Evolutionary conservation across 35 echinoderm and acorn worm species (phyloP).

Genomic region (Anneissia japonica): DNA sequence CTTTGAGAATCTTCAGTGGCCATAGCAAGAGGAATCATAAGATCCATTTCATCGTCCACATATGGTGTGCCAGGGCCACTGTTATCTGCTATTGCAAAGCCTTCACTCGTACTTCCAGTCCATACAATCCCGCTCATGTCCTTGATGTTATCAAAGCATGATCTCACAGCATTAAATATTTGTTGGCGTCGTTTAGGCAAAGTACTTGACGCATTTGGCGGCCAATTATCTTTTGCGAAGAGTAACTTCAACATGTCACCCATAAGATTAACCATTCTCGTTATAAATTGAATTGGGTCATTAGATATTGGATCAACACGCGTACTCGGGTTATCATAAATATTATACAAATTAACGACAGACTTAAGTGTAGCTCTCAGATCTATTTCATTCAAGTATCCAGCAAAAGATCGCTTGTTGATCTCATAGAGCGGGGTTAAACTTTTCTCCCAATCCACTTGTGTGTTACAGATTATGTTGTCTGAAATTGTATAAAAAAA

Average conservation of each 20-base stretch:
- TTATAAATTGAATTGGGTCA: not conserved
- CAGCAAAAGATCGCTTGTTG: not conserved
- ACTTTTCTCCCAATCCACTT: too few species aligned
- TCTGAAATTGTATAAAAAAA: too few species aligned
- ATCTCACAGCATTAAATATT: not conserved
- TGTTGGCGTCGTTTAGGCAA: not conserved
- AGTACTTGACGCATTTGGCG: not conserved
- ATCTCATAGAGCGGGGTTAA: not conserved
- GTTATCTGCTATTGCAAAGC: constrained; percentile 3
- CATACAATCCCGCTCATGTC: not conserved
- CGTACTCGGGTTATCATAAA: not conserved
- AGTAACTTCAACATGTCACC: not conserved
- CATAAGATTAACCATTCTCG: not conserved
- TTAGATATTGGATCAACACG: not conserved
- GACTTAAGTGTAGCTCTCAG: not conserved
- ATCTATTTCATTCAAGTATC: not conserved
- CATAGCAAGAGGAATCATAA: not conserved
- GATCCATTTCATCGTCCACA: not conserved
- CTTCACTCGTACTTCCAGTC: constrained; percentile 6
- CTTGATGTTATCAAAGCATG: constrained; percentile 3
- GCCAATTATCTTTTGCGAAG: not conserved
- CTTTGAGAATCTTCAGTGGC: not conserved
- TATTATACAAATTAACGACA: not conserved
- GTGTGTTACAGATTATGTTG: too few species aligned
- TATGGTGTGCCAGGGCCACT: not conserved